These are phyloP conservation scores for Gasteruption jaculator DNA, from an alignment of 2,888 invertebrate genomes.

Conservation along the genomic window DNA sequence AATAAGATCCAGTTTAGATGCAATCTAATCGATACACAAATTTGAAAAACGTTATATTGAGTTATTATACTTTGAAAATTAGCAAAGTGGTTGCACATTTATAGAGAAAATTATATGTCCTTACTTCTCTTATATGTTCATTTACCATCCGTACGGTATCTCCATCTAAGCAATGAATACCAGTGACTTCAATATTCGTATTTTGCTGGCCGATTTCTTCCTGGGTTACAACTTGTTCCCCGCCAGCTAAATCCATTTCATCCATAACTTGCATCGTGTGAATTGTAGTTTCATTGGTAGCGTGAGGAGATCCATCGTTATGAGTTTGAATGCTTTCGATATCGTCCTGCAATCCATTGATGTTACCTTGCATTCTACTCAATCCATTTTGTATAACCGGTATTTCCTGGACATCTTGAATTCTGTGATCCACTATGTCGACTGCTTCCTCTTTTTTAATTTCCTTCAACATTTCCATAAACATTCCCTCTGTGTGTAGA, in stretches of 20 bases:
- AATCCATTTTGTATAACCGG: too few species aligned
- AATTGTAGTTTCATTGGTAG: conserved; percentile 26
- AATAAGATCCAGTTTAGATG: too few species aligned
- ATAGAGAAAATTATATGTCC: conserved; percentile 3
- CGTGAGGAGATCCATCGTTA: conserved; percentile 21
- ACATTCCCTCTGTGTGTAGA: conserved; percentile 55
- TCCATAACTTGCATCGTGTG: conserved; percentile 44
- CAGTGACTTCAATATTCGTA: conserved; percentile 38
- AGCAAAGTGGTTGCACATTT: too few species aligned
- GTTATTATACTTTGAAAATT: too few species aligned
- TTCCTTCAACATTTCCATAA: conserved; percentile 49
- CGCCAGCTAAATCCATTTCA: conserved; percentile 41
- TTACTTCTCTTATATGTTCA: conserved; percentile 38
- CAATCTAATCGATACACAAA: too few species aligned
- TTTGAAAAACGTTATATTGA: too few species aligned
- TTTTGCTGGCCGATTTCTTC: conserved; percentile 41
- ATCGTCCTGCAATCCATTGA: conserved; percentile 31
- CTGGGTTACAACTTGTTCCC: conserved; percentile 42
- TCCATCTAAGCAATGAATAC: conserved; percentile 43
- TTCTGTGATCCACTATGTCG: conserved; percentile 29
- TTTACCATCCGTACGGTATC: conserved; percentile 46
- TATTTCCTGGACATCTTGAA: conserved; percentile 32
- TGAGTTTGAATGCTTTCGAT: conserved; percentile 34
- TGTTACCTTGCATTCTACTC: conserved; percentile 28
- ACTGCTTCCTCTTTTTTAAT: conserved; percentile 36